phyloP scores from a whole-genome alignment of 64 coral and sea anemone species.

The Cladopsammia gracilis region DNA sequence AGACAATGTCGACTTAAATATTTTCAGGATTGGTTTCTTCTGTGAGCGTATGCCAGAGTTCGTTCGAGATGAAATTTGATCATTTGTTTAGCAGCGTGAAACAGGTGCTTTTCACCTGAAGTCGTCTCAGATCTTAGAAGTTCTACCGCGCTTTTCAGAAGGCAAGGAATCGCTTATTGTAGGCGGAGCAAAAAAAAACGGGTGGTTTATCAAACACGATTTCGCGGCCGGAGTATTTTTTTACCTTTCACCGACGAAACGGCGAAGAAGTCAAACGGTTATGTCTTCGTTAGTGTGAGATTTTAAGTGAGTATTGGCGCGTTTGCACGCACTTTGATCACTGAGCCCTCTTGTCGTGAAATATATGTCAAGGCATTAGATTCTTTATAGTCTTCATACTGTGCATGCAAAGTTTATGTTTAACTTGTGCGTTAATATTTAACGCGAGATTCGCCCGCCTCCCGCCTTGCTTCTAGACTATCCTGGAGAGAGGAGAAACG shows the following conservation, averaged over 20 bases:
- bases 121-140: neutral
- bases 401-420: constrained; percentile 18
- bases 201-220: neutral
- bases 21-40: neutral
- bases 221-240: neutral
- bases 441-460: neutral
- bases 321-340: neutral
- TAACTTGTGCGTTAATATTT: neutral
- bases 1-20: neutral
- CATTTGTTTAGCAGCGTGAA: neutral
- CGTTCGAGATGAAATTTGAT: neutral
- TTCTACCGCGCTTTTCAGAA: neutral
- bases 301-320: neutral
- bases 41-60: neutral
- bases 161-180: constrained; percentile 1
- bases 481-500: neutral
- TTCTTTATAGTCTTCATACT: neutral
- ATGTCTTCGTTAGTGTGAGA: neutral
- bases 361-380: neutral
- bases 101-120: constrained; percentile 18
- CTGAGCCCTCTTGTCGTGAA: neutral
- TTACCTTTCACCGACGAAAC: neutral
- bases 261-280: neutral
- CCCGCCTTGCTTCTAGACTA: neutral
- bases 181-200: constrained; percentile 45